Conservation (phyloP, 2,797 vertebrate species). For the Tragelaphus oryx region DNA sequence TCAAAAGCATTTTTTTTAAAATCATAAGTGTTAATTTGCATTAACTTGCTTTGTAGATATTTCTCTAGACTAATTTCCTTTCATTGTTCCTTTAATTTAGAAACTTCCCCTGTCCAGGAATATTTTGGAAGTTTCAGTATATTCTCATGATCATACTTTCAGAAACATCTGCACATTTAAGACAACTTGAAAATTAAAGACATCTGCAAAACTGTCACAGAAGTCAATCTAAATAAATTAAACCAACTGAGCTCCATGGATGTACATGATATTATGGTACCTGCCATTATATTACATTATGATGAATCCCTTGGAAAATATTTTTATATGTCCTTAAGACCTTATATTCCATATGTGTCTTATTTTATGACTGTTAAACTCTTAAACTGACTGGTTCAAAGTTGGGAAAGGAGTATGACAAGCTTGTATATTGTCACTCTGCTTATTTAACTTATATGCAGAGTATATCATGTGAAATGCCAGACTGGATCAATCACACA, state of each 20-base stretch:
- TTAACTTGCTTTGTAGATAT: not conserved
- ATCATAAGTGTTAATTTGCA: not conserved
- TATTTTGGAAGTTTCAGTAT: constrained; percentile 10
- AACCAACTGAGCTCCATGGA: not conserved
- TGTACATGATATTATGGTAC: not conserved
- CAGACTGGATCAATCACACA: not conserved
- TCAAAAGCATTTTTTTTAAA: not conserved
- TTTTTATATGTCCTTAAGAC: constrained; percentile 13
- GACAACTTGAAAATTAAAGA: constrained; percentile 19
- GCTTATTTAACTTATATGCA: not conserved
- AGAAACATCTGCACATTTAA: constrained; percentile 21
- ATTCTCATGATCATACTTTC: constrained; percentile 9
- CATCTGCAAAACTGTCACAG: not conserved
- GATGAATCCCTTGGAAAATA: not conserved
- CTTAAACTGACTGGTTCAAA: not conserved
- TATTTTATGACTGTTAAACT: not conserved
- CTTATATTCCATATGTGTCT: not conserved
- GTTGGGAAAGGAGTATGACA: not conserved
- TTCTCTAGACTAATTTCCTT: not conserved
- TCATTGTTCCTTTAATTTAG: not conserved
- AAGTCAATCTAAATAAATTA: constrained; percentile 20
- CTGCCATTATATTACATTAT: not conserved
- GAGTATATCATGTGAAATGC: not conserved
- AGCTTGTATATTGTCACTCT: not conserved
- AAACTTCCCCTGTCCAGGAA: not conserved